phyloP scores from a whole-genome alignment of 2,888 invertebrate genomes.

The Drosophila siamana region DNA sequence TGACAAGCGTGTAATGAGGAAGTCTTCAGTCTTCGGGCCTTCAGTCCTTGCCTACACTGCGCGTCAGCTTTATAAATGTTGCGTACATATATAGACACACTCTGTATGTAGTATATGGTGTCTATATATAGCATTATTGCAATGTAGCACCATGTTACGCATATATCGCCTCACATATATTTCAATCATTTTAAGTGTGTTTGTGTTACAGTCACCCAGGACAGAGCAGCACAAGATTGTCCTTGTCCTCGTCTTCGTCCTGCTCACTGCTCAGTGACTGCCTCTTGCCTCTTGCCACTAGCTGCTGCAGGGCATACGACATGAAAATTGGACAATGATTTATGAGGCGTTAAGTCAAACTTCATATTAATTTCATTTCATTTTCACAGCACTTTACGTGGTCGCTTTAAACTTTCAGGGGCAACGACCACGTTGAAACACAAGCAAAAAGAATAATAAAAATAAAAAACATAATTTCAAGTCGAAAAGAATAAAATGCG shows the following conservation, averaged over 20 bases:
- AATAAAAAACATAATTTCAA: conserved; percentile 42
- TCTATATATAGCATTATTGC: conserved; percentile 35
- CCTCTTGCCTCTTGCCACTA: conserved; percentile 7
- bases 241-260: conserved; percentile 7
- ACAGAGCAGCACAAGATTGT: conserved; percentile 51
- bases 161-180: conserved; percentile 70
- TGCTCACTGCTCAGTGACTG: not conserved
- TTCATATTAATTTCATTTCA: conserved; percentile 80
- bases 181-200: conserved; percentile 81
- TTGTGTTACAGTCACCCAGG: conserved; percentile 71
- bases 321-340: conserved; percentile 81
- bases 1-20: conserved; percentile 82
- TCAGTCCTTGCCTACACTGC: conserved; percentile 37
- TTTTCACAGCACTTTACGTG: conserved; percentile 57
- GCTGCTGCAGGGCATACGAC: conserved; percentile 48
- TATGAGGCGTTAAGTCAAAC: conserved; percentile 81
- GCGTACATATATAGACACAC: conserved; percentile 14
- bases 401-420: conserved; percentile 59
- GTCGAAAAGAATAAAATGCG: conserved; percentile 53
- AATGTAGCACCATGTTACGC: conserved; percentile 70
- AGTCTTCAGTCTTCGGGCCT: conserved; percentile 62
- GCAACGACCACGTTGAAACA: conserved; percentile 31
- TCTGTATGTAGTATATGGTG: not conserved
- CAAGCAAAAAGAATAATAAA: conserved; percentile 32
- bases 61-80: conserved; percentile 33